Evolutionary conservation across 2,797 vertebrate species (phyloP).

Genomic region (Lutjanus argentimaculatus): DNA sequence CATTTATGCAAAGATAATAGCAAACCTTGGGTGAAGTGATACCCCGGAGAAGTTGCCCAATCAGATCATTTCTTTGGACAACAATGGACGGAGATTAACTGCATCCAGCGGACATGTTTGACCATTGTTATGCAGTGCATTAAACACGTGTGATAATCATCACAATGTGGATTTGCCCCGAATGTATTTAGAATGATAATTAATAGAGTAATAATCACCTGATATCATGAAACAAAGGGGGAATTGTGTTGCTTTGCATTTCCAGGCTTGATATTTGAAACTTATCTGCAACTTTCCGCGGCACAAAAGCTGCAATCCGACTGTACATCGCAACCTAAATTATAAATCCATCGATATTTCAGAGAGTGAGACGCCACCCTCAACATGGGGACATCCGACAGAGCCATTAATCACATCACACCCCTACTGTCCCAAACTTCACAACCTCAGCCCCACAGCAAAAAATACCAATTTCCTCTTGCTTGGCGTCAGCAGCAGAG

Average conservation of each 20-base stretch:
- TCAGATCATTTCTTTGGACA: constrained; percentile 69
- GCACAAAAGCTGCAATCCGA: background rate
- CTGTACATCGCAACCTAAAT: constrained; percentile 10
- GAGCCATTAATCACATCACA: constrained; percentile 80
- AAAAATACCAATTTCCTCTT: constrained; percentile 75
- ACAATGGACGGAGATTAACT: constrained; percentile 69
- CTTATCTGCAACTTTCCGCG: constrained; percentile 31
- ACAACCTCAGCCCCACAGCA: constrained; percentile 50
- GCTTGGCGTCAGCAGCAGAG: constrained; percentile 73
- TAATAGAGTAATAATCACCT: constrained; percentile 52
- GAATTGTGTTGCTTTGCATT: background rate
- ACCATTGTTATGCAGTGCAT: constrained; percentile 64
- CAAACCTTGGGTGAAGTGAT: constrained; percentile 73
- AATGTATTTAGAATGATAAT: constrained; percentile 51
- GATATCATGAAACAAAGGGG: background rate
- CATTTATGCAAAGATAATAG: constrained; percentile 85
- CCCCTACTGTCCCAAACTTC: constrained; percentile 56
- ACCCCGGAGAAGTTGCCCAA: constrained; percentile 72
- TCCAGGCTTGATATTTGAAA: background rate
- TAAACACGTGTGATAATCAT: constrained; percentile 60
- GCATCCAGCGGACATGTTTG: constrained; percentile 56
- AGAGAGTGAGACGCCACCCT: constrained; percentile 42
- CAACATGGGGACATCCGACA: constrained; percentile 36
- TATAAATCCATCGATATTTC: constrained; percentile 60
- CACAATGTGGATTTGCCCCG: constrained; percentile 46